These are phyloP conservation scores for Bombus vancouverensis DNA, from an alignment of 1,140 invertebrate species.

Conservation along the genomic window DNA sequence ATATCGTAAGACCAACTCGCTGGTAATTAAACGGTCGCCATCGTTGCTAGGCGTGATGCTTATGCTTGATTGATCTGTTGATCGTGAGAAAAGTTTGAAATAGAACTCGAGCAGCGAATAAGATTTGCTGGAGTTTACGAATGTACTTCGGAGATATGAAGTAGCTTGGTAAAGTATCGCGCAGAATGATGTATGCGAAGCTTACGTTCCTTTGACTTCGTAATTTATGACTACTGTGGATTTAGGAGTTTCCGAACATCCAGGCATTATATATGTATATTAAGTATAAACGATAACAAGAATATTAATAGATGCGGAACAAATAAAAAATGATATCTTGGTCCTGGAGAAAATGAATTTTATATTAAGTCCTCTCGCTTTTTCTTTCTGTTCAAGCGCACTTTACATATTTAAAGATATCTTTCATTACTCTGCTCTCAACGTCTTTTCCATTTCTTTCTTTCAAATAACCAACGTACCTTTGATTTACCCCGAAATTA, in stretches of 20 bases:
- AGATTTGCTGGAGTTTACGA: not conserved
- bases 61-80: not conserved
- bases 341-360: too few relatives aligned
- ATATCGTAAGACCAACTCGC: not conserved
- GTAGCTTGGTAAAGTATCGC: not conserved
- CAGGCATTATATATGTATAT: too few relatives aligned
- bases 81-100: not conserved
- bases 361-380: too few relatives aligned
- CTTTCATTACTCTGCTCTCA: not conserved
- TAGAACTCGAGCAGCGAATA: not conserved
- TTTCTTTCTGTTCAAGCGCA: too few relatives aligned
- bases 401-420: not conserved
- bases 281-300: too few relatives aligned
- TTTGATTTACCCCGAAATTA: not conserved
- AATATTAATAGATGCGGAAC: too few relatives aligned
- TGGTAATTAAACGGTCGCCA: not conserved
- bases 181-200: not conserved
- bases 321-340: too few relatives aligned
- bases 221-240: not conserved
- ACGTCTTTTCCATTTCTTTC: too few relatives aligned
- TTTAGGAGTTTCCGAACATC: not conserved
- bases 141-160: not conserved
- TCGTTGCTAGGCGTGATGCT: not conserved
- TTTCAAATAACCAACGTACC: too few relatives aligned
- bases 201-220: not conserved